Evolutionary conservation across 2,888 invertebrate genomes (phyloP).

Genomic region (Polietes domitor): DNA sequence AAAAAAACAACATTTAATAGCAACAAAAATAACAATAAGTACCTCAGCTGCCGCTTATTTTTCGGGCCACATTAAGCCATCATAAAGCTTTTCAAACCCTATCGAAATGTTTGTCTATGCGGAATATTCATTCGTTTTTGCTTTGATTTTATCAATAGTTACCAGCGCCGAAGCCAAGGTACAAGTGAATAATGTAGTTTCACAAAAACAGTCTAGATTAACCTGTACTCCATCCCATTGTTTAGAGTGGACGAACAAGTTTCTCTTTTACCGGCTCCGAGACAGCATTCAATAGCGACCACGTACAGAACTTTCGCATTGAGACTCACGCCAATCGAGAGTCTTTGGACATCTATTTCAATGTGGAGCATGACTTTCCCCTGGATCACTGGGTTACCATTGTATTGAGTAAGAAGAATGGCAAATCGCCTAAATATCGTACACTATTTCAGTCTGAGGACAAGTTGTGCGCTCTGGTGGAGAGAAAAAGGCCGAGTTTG

Average conservation of each 20-base stretch:
- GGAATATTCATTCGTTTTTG: neutral
- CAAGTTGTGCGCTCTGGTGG: slow-evolving; percentile 41
- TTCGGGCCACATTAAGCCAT: too few species aligned
- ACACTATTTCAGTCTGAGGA: slow-evolving; percentile 69
- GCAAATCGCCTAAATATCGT: slow-evolving; percentile 61
- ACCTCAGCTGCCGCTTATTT: too few species aligned
- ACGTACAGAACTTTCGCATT: neutral
- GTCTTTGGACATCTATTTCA: slow-evolving; percentile 12
- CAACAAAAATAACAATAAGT: too few species aligned
- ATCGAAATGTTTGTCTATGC: neutral
- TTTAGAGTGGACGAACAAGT: neutral
- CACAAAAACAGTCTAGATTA: neutral
- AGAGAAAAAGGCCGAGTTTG: neutral
- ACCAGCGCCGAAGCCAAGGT: neutral
- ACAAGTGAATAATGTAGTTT: neutral
- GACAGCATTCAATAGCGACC: neutral
- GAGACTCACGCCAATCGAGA: neutral
- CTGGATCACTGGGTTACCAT: slow-evolving; percentile 10
- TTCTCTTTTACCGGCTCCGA: neutral
- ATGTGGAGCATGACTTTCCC: neutral
- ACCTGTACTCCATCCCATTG: neutral
- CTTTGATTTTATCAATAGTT: neutral
- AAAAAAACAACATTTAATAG: too few species aligned
- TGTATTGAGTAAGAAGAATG: neutral
- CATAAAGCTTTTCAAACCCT: neutral